Base-by-base conservation (phyloP, 2,113 vertebrate genomes). In the Peromyscus polionotus region DNA sequence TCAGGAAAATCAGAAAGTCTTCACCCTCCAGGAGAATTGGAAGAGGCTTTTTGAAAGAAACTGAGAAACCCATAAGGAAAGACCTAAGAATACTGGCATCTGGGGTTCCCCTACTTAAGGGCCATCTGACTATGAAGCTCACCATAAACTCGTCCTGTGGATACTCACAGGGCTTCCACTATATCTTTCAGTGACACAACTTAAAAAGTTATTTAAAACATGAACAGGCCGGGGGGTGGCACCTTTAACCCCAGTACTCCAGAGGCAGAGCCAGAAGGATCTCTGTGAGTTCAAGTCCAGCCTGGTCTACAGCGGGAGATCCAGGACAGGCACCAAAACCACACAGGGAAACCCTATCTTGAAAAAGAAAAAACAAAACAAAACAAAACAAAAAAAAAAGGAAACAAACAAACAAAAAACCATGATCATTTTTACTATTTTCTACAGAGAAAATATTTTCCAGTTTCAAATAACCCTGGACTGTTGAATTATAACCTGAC, bases 191-290 rank as follows among this genome's bases (percentile, higher is more conserved):
- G 39, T 22, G 76, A 8, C 26, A 39, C 42, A 93, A 70, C 75
- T 84, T 88, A 88, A 86, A 95, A 86, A 94, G 88, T 95, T 91
- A 45, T 90, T 93, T 73, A 96, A 96, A 95, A 94, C 72, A 77
- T 83, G 13, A 93, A 70, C 57, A 92, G 51, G 51, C 51, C 9
- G 51, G 51, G 51, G 10, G 10, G 51, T 51, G 51, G 10, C 51
- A 1, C 8, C 51, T 51, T 51, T 51, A 51, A 51, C 9, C 51
- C 51, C 51, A 51, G 51, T 51, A 51, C 51, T 51, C 51, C 10
- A 51, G 51, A 51, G 51, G 51, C 51, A 51, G 51, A 51, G 10
- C 51, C 51, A 51, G 51, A 8, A 51, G 51, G 51, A 51, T 51
- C 51, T 51, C 51, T 51, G 51, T 51, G 51, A 51, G 51, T 51